A percentile compares a stretch with the other conserved stretches of the same genome.
phyloP scores from a whole-genome alignment of 2,797 vertebrate species.

The Gymnothorax javanicus region DNA sequence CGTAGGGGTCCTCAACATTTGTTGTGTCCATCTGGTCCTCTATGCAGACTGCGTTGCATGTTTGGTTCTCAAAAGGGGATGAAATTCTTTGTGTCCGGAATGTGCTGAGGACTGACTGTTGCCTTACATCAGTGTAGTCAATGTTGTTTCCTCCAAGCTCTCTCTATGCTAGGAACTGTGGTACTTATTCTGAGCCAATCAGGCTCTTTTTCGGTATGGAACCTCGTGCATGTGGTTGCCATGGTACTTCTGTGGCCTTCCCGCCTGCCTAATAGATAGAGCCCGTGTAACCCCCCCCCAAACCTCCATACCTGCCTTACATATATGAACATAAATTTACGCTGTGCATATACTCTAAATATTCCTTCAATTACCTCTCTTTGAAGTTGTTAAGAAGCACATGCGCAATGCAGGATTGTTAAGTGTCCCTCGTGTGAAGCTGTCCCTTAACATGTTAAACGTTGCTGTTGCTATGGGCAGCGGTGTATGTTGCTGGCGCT shows the following conservation, averaged over 20 bases:
- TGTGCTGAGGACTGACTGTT: conserved; percentile 24
- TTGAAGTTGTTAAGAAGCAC: not conserved
- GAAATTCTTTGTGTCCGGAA: conserved; percentile 16
- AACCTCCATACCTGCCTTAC: conserved; percentile 56
- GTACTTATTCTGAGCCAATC: not conserved
- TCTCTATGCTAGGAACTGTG: not conserved
- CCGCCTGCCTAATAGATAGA: conserved; percentile 37
- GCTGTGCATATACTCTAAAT: conserved; percentile 8
- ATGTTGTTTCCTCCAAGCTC: not conserved
- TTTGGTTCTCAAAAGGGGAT: not conserved
- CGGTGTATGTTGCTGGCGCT: not conserved
- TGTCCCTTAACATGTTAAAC: not conserved
- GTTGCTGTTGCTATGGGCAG: too few species aligned
- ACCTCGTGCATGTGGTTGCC: conserved; percentile 9
- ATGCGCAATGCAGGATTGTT: not conserved
- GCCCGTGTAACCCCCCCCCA: conserved; percentile 41
- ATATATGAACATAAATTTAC: conserved; percentile 40
- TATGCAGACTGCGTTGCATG: not conserved
- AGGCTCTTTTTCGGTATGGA: not conserved
- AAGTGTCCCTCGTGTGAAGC: not conserved
- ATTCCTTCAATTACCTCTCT: conserved; percentile 22
- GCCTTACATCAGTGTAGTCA: conserved; percentile 26
- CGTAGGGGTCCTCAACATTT: not conserved
- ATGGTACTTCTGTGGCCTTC: not conserved
- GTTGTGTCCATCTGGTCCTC: not conserved